Conservation (phyloP, 2,888 invertebrate species). For the Chrysopilus asiliformis region DNA sequence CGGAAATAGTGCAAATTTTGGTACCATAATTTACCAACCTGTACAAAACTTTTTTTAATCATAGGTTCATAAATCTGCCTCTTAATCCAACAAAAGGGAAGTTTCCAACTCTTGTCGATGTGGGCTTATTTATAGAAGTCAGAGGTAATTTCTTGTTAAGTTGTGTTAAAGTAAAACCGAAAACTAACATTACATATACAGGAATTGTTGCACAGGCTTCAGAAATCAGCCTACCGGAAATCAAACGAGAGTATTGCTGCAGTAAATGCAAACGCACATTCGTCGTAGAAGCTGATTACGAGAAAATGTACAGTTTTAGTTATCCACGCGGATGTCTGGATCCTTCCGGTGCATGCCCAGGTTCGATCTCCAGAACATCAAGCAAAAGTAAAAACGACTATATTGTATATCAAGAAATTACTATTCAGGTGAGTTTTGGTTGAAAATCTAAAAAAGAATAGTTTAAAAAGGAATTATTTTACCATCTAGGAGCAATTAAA, state of each 20-base stretch:
- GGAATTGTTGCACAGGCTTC: conserved; percentile 70
- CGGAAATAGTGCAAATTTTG: too few relatives aligned
- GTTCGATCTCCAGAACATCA: too few relatives aligned
- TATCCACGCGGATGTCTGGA: conserved; percentile 43
- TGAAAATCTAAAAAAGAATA: background rate
- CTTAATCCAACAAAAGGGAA: conserved; percentile 35
- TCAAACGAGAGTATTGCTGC: conserved; percentile 59
- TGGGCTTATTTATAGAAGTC: conserved; percentile 58
- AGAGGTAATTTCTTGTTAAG: conserved; percentile 39
- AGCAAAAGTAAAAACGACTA: too few relatives aligned
- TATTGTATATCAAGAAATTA: conserved; percentile 75
- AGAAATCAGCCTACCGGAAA: conserved; percentile 61
- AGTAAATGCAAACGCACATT: conserved; percentile 59
- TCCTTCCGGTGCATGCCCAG: conserved; percentile 30
- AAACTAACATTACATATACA: conserved; percentile 17
- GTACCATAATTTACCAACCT: too few relatives aligned
- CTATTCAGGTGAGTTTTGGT: conserved; percentile 49
- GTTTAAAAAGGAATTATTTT: conserved; percentile 1
- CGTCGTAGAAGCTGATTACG: conserved; percentile 53
- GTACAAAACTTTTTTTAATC: too few relatives aligned
- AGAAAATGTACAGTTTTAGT: conserved; percentile 37
- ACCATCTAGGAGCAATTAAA: conserved; percentile 57
- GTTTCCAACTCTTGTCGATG: conserved; percentile 57
- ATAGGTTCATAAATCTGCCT: too few relatives aligned
- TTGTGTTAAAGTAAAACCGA: conserved; percentile 1